A percentile compares a stretch with the other conserved stretches of the same genome.
Evolutionary conservation across 2,888 invertebrate species (phyloP).

Genomic region (Ochropacha duplaris): DNA sequence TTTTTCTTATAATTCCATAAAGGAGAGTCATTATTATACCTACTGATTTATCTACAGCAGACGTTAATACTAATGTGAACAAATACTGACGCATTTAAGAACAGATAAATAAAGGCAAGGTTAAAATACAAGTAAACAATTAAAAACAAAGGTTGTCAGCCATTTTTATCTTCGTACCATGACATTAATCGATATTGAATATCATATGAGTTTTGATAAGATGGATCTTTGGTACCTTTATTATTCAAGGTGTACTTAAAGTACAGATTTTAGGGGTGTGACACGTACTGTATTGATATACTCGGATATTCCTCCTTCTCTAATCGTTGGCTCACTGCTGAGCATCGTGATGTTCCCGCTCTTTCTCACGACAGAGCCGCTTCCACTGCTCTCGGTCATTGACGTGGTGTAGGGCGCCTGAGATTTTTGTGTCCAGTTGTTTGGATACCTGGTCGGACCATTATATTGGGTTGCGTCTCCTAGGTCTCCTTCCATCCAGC

Average conservation of each 20-base stretch:
- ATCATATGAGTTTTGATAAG: conserved; percentile 24
- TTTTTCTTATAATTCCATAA: background rate
- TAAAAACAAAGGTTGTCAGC: conserved; percentile 11
- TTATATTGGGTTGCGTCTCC: no score
- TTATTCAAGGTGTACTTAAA: background rate
- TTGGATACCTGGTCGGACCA: no score
- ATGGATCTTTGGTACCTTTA: conserved; percentile 28
- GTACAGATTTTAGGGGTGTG: background rate
- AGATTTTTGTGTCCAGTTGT: no score
- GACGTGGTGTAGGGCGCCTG: no score
- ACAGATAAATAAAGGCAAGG: background rate
- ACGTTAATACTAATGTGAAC: conserved; percentile 1
- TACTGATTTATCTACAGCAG: background rate
- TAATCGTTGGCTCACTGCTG: no score
- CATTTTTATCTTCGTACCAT: conserved; percentile 37
- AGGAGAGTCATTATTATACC: background rate
- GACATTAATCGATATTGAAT: conserved; percentile 57
- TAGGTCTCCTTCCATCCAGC: no score
- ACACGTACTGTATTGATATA: no score
- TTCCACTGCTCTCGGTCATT: no score
- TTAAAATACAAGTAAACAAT: conserved; percentile 2
- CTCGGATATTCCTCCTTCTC: no score
- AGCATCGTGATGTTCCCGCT: no score
- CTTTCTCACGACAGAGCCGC: no score
- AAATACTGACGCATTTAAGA: conserved; percentile 1